phyloP scores from a whole-genome alignment of 2,113 vertebrate genomes.

The Hippocampus guttulatus region DNA sequence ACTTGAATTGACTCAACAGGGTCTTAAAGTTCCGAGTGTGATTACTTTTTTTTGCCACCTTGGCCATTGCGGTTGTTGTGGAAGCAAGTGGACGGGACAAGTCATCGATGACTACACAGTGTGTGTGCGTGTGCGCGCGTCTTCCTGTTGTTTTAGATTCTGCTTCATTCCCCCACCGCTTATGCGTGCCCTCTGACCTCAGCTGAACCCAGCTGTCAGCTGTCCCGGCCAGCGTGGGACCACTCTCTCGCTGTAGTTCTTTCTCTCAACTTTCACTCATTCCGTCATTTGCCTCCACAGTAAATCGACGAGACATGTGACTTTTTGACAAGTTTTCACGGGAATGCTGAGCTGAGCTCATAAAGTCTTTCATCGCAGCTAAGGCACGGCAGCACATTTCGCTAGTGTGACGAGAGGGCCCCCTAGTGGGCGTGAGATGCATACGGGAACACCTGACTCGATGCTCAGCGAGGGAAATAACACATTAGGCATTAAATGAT shows the following conservation, averaged over 20 bases:
- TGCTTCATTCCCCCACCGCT: slow-evolving; percentile 68
- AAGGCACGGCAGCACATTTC: too few species aligned
- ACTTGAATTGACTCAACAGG: background rate
- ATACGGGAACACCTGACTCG: background rate
- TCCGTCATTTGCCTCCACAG: background rate
- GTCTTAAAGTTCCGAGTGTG: background rate
- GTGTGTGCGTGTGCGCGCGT: slow-evolving; percentile 9
- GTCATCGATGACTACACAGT: background rate
- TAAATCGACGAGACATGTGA: background rate
- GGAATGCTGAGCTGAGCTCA: background rate
- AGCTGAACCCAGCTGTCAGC: slow-evolving; percentile 75
- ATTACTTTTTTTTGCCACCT: background rate
- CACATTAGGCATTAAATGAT: too few species aligned
- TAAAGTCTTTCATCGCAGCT: background rate
- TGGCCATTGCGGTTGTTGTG: background rate
- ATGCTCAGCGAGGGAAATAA: background rate
- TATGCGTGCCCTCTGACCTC: slow-evolving; percentile 65
- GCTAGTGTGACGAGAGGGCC: background rate
- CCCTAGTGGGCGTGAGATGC: background rate
- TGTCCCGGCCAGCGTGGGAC: slow-evolving; percentile 56
- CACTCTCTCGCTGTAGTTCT: slow-evolving; percentile 24
- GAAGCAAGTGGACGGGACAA: background rate
- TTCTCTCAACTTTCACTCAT: slow-evolving; percentile 10
- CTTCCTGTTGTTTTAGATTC: slow-evolving; percentile 78
- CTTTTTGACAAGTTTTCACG: background rate